Base-by-base conservation (phyloP, 1,140 invertebrate genomes). In the Heliothis subflexa region DNA sequence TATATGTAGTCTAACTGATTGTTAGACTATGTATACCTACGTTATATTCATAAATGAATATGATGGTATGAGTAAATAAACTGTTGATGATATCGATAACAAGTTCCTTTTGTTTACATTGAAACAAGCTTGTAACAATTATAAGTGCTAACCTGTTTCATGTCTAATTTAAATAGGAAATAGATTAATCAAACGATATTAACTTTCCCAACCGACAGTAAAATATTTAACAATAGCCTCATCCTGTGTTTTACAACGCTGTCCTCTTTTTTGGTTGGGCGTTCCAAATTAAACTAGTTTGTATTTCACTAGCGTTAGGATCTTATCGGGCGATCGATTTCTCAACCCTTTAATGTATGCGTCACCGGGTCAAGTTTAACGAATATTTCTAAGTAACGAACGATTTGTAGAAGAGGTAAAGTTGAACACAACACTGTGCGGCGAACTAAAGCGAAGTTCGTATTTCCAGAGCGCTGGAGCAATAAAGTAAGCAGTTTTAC, bases 151-250 rank as follows among this genome's bases (percentile, higher is more conserved):
- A 86, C 76, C 86, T 84, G 85, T 88, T 88, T 87, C 85, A 85
- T 86, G 86, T 91, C 85, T 89, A 86, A 93, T 91, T 91, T 90
- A 87, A 91, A 93, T 89, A 79, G 82, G 83, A 89, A 88, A 87
- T 78, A 89, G 84, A 91, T 92, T 91, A 88, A 91, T 91, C 86
- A 91, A 89, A 88, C 89, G 86, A 87, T 90, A 91, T 81, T 83
- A 88, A 88, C 87, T 89, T 89, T 91, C 84, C 86, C 87, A 86
- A 72, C 85, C 75, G 75, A 79, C 89, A 85, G 86, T 88, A 87
- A 92, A 92, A 90, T 88, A 87, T 88, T 85, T 86, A 89, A 93
- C 90, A 93, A 92, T 89, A 81, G 86, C 80, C 80, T 76, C 81
- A 85, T 88, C 84, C 86, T 89, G 85, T 88, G 85, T 89, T 87